Conservation (phyloP, 2,113 vertebrate genomes). For the Miniopterus natalensis region DNA sequence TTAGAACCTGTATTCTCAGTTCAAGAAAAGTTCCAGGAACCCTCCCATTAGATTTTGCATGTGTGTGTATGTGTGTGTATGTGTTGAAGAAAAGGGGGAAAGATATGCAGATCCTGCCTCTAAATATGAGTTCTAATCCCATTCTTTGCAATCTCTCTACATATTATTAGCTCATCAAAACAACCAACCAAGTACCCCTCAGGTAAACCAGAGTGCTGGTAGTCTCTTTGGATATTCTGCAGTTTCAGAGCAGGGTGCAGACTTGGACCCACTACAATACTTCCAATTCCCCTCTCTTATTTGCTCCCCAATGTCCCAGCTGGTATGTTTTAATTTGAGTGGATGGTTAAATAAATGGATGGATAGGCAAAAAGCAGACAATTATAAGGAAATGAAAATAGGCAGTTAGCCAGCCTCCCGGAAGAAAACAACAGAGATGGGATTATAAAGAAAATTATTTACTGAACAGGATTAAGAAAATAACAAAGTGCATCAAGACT, state of each 20-base stretch:
- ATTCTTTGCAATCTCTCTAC: background rate
- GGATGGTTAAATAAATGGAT: background rate
- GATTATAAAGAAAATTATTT: constrained; percentile 41
- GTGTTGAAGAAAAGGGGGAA: background rate
- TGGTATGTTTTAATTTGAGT: background rate
- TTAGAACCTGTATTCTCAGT: background rate
- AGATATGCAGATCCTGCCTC: background rate
- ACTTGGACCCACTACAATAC: background rate
- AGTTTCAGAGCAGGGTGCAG: background rate
- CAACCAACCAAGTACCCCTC: background rate
- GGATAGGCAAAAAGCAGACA: background rate
- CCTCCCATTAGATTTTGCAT: background rate
- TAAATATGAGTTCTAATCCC: background rate
- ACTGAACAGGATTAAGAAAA: background rate
- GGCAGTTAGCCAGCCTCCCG: background rate
- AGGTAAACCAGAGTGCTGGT: background rate
- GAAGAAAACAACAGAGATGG: background rate
- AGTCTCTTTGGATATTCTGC: background rate
- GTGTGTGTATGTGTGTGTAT: background rate
- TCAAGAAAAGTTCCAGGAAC: background rate
- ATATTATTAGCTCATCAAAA: background rate
- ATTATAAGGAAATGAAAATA: background rate
- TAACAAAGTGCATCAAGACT: background rate
- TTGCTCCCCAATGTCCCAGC: background rate
- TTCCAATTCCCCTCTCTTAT: background rate